A percentile compares a stretch with the other conserved stretches of the same genome.
phyloP scores from a whole-genome alignment of 2,797 vertebrate species.

The Anabas testudineus region DNA sequence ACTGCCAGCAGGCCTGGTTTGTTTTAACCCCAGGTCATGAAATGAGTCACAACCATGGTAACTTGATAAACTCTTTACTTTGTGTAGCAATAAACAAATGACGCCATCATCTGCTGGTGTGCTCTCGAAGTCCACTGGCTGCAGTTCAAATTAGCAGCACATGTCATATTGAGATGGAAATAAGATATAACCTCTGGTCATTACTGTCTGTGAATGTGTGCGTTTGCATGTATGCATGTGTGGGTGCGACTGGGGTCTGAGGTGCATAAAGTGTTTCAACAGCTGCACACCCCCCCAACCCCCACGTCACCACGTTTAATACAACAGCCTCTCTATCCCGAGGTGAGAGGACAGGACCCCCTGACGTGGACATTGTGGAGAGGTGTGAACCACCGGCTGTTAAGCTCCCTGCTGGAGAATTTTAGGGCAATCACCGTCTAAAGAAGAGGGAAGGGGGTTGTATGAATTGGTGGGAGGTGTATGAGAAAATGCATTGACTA shows the following conservation, averaged over 20 bases:
- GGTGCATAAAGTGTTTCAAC: slow-evolving; percentile 63
- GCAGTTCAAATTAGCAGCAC: slow-evolving; percentile 26
- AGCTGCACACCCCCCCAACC: slow-evolving; percentile 63
- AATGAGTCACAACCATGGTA: slow-evolving; percentile 64
- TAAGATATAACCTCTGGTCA: slow-evolving; percentile 14
- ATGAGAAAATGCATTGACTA: slow-evolving; percentile 39
- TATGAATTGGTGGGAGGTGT: slow-evolving; percentile 27
- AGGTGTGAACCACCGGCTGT: slow-evolving; percentile 78
- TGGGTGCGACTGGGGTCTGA: slow-evolving; percentile 25
- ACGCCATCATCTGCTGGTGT: background rate
- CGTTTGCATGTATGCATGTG: slow-evolving; percentile 40
- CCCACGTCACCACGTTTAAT: slow-evolving; percentile 41
- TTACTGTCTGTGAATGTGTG: slow-evolving; percentile 29
- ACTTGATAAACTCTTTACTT: slow-evolving; percentile 54
- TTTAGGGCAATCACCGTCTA: slow-evolving; percentile 55
- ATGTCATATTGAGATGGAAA: slow-evolving; percentile 42
- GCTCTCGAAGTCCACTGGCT: slow-evolving; percentile 10
- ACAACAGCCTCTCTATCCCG: slow-evolving; percentile 71
- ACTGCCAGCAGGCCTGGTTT: slow-evolving; percentile 59
- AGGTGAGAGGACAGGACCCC: slow-evolving; percentile 77
- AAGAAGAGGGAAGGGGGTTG: slow-evolving; percentile 24
- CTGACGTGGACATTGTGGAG: slow-evolving; percentile 73
- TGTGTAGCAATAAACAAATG: slow-evolving; percentile 29
- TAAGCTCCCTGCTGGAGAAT: slow-evolving; percentile 63
- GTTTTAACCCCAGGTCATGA: slow-evolving; percentile 63